Conservation (phyloP, 2,797 vertebrate species). For the Hippopotamyrus pictus region DNA sequence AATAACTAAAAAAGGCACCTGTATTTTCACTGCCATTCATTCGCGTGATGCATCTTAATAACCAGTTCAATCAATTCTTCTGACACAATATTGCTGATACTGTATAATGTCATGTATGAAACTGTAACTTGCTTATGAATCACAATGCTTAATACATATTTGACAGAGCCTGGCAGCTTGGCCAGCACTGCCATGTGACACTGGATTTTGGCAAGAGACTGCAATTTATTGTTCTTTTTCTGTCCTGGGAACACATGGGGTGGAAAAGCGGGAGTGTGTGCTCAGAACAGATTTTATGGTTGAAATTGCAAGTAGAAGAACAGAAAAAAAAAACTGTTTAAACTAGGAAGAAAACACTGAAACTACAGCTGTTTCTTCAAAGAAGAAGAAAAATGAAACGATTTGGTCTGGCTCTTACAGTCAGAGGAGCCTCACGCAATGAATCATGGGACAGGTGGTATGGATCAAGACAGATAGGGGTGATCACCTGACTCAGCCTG, state of each 20-base stretch:
- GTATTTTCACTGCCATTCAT: background rate
- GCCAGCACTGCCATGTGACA: background rate
- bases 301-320: background rate
- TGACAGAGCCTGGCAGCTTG: background rate
- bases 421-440: background rate
- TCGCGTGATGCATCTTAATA: background rate
- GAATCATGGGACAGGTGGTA: background rate
- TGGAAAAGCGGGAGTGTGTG: background rate
- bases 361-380: background rate
- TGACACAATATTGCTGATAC: conserved; percentile 3
- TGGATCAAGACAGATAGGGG: background rate
- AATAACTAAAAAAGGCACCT: background rate
- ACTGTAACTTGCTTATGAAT: background rate
- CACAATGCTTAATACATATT: background rate
- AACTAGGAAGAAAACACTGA: background rate
- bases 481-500: conserved; percentile 4
- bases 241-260: background rate
- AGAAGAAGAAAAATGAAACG: background rate
- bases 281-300: background rate
- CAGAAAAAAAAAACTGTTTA: background rate
- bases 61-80: background rate
- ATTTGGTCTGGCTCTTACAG: background rate
- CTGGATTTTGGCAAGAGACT: background rate
- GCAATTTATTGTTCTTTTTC: background rate
- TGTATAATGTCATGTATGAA: background rate